Base-by-base conservation (phyloP, 2,888 invertebrate species). In the Metalampra italica region DNA sequence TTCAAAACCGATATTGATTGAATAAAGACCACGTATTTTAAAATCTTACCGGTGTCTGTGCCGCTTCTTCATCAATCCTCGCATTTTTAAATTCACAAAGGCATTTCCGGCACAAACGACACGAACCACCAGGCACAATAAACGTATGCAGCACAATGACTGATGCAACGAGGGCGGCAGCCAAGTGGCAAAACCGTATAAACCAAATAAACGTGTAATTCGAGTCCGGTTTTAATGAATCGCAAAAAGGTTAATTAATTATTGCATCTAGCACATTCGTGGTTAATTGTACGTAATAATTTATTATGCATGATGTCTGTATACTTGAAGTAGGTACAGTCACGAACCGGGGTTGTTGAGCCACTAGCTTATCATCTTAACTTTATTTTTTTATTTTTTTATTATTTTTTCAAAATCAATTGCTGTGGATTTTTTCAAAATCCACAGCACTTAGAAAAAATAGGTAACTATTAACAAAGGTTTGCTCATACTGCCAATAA, bases 141-240 rank as follows among this genome's bases (percentile, higher is more conserved):
- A 4, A 34, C 34, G 34, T 34, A 11, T 11, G 11, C 39, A 13
- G 14, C n/a, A 29, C 41, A 29, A 29, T 4, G 7, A 42, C 41
- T 42, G 15, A 42, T 12, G 29, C 29, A 42, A 42, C 29, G 29
- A 42, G 1, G 9, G 38, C 22, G 22, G 9, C 3, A n/a, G 3
- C 34, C 34, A 11, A 29, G 7, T 9, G 29, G 11, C 41, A 12
- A 40, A 45, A 51, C 45, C 32, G 29, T 29, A 22, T 42, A 37
- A 45, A 44, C 43, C 43, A 45, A 51, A 45, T 51, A 51, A 39
- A n/a, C 43, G 13, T 37, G 47, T 22, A 22, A 3, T 22, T 3
- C 22, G 22, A 22, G 22, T 22, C 22, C 22, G 22, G 5, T 47
- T 51, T 51, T 41, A 41, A 41, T 41, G 41, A 41, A 41, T 9